Base-by-base conservation (phyloP, 2,888 invertebrate genomes). In the Atherix ibis region DNA sequence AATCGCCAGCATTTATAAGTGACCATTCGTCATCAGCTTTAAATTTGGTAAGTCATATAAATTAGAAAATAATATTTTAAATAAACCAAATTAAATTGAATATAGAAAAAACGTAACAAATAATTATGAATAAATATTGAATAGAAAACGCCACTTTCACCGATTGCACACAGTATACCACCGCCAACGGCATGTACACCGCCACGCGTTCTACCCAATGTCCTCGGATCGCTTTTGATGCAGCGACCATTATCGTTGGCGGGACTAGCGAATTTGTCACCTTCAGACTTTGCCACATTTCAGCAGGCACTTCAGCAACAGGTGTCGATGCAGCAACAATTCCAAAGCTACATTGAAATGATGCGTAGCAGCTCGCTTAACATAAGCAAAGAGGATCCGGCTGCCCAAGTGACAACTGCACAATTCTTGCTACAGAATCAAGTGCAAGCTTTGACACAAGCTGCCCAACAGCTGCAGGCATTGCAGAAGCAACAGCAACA, bases 401-500 rank as follows among this genome's bases (percentile, higher is more conserved):
- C 49, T 2, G 43, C 56, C 1, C 59, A 61, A 38, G 47, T 55
- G 31, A 57, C 76, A 1, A 49, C 58, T 43, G 72, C 78, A 18
- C 81, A 81, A 56, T 77, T 80, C 52, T 75, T 81, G 53, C 63
- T 83, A 38, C 81, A 82, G 53, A 80, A 78, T 59, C 80, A 52
- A 42, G 40, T 56, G 56, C 85, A 85, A 53, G 79, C 79, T 6
- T 73, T 85, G 46, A 79, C 80, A 25, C 85, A 85, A 58, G 83
- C 83, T 25, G 81, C 83, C 19, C 84, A 83, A 53, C 83, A 84
- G 55, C 61, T 83, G 43, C 83, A 84, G 50, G 80, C 81, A 44
- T 65, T 85, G 38, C 83, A 84, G 47, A 76, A 78, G 45, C 69
- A 70, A 39, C 70, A 70, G 27, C 61, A 70, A 47, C 70, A 36